Conservation (phyloP, 2,888 invertebrate species). For the Syrphus vitripennis region DNA sequence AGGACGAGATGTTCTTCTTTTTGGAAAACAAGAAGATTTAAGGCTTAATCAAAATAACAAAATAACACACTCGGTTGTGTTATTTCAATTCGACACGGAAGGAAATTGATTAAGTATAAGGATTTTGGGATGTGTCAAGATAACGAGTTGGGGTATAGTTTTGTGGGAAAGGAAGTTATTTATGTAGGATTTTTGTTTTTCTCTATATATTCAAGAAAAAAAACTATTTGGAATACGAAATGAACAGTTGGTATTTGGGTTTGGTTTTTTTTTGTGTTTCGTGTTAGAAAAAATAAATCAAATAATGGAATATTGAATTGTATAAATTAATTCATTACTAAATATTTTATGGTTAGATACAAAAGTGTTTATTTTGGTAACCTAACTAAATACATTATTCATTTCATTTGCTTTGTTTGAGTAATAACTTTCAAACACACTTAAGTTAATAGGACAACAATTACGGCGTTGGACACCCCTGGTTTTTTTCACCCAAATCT, state of each 20-base stretch:
- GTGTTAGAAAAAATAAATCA: background rate
- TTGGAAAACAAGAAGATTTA: constrained; percentile 17
- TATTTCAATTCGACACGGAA: constrained; percentile 5
- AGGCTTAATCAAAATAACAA: constrained; percentile 23
- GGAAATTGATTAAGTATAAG: constrained; percentile 22
- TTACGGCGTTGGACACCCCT: no score
- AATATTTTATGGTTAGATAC: no score
- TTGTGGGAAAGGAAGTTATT: background rate
- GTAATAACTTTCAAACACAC: no score
- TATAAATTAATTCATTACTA: background rate
- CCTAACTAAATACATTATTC: no score
- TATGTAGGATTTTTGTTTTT: background rate
- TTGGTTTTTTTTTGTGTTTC: no score
- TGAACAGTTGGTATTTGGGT: no score
- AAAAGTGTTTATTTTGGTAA: no score
- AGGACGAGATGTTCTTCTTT: background rate
- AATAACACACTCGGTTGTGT: background rate
- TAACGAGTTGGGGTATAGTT: background rate
- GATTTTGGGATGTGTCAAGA: constrained; percentile 16
- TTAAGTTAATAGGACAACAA: no score
- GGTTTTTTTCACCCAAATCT: no score
- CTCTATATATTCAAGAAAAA: background rate
- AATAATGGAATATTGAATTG: background rate
- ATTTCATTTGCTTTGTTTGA: no score
- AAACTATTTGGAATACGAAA: background rate